phyloP scores from a whole-genome alignment of 1,140 invertebrate species.

The Bursaphelenchus mucronatus region DNA sequence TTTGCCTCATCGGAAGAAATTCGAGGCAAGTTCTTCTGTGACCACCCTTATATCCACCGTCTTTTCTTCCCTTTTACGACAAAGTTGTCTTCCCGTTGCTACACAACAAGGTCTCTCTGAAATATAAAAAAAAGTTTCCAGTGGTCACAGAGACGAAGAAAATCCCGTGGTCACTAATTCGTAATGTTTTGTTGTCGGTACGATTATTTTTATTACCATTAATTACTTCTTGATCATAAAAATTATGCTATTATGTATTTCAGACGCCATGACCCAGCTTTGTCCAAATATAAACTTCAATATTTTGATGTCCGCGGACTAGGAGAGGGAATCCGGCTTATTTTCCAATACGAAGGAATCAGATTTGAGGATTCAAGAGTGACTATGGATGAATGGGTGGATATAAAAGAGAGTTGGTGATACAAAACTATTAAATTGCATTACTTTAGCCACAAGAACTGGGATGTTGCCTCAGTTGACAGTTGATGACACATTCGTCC shows the following conservation, averaged over 20 bases:
- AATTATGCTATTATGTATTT: neutral
- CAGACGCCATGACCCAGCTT: conserved; percentile 3
- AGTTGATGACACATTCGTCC: conserved; percentile 13
- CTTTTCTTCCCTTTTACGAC: too few relatives aligned
- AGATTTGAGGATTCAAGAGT: conserved; percentile 3
- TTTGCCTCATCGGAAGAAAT: too few relatives aligned
- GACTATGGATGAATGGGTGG: conserved; percentile 20
- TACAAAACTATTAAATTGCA: neutral
- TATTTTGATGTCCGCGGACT: conserved; percentile 21
- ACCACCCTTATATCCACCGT: too few relatives aligned
- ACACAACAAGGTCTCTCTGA: too few relatives aligned
- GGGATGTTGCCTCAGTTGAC: conserved; percentile 15
- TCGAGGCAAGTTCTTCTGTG: too few relatives aligned
- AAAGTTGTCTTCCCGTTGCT: too few relatives aligned
- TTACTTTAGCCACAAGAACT: neutral
- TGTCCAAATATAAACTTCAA: conserved; percentile 5
- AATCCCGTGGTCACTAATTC: too few relatives aligned
- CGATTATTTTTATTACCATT: neutral
- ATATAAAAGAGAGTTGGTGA: conserved; percentile 4
- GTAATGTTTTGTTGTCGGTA: conserved; percentile 16
- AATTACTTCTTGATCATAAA: neutral
- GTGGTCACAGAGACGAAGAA: too few relatives aligned
- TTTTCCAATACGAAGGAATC: conserved; percentile 16
- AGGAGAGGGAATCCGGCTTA: conserved; percentile 1
- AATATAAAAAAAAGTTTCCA: too few relatives aligned